These are phyloP conservation scores for Conus betulinus DNA, from an alignment of 1,140 invertebrate genomes.

Conservation along the genomic window DNA sequence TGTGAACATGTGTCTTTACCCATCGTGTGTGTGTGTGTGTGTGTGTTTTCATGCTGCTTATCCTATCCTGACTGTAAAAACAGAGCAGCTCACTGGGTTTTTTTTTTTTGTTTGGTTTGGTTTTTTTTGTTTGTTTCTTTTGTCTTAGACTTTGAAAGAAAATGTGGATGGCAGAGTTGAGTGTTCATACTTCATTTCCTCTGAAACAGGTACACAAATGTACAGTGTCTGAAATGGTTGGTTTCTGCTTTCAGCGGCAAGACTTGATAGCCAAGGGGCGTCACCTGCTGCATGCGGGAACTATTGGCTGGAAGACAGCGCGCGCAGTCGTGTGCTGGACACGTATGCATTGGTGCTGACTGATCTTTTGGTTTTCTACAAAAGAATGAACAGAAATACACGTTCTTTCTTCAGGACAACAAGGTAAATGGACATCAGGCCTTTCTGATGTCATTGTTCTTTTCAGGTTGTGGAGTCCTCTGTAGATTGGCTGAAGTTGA, in stretches of 20 bases:
- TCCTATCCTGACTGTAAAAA: no score
- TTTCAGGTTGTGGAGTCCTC: no score
- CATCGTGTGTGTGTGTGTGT: conserved; percentile 4
- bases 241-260: conserved; percentile 81
- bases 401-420: conserved; percentile 77
- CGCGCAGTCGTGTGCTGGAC: conserved; percentile 75
- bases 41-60: not conserved
- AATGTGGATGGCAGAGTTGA: not conserved
- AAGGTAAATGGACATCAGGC: conserved; percentile 69
- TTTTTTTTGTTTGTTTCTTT: not conserved
- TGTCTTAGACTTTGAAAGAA: not conserved
- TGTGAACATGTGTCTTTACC: no score
- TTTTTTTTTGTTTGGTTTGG: not conserved
- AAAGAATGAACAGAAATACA: conserved; percentile 87
- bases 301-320: conserved; percentile 74
- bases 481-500: no score
- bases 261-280: conserved; percentile 90
- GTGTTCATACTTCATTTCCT: not conserved
- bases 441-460: no score
- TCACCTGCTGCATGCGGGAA: conserved; percentile 79
- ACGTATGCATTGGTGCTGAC: conserved; percentile 92
- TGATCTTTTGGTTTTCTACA: conserved; percentile 93
- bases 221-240: not conserved
- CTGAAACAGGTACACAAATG: not conserved
- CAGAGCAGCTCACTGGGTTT: not conserved